Percentiles rank a stretch among this genome's conserved stretches.
Evolutionary conservation across 2,797 vertebrate species (phyloP).

Genomic region (Girardinus metallicus): DNA sequence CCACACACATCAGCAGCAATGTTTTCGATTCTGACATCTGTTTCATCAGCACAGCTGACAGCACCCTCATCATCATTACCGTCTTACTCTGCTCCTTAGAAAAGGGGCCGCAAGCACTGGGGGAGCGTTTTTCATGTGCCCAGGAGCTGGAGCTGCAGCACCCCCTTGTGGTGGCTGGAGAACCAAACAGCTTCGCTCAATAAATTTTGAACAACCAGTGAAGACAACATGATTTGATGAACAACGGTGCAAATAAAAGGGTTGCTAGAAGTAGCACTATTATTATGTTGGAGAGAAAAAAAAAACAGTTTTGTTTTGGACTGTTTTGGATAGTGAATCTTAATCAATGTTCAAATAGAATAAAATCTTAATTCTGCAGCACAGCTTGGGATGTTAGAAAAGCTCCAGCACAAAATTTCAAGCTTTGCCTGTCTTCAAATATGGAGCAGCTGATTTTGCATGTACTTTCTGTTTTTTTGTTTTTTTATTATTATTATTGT

Average conservation of each 20-base stretch:
- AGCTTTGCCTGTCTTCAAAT: background rate
- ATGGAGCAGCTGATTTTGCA: background rate
- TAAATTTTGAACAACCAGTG: background rate
- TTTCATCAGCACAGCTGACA: conserved; percentile 24
- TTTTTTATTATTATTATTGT: too few species aligned
- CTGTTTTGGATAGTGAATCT: background rate
- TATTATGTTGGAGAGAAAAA: background rate
- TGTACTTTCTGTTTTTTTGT: background rate
- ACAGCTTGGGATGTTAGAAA: background rate
- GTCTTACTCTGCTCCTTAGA: background rate
- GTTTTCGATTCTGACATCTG: conserved; percentile 3
- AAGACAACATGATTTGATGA: background rate
- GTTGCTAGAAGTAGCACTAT: background rate
- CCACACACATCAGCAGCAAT: background rate
- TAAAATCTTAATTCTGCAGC: background rate
- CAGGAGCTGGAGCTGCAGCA: background rate
- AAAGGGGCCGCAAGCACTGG: background rate
- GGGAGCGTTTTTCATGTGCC: background rate
- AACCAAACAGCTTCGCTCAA: background rate
- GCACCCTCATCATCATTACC: background rate
- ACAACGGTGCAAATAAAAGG: background rate
- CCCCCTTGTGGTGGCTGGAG: background rate
- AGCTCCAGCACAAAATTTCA: background rate
- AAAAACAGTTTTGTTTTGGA: too few species aligned
- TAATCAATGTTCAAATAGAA: background rate